Conservation (phyloP, 2,888 invertebrate species). For the Drosophila paramelanica region DNA sequence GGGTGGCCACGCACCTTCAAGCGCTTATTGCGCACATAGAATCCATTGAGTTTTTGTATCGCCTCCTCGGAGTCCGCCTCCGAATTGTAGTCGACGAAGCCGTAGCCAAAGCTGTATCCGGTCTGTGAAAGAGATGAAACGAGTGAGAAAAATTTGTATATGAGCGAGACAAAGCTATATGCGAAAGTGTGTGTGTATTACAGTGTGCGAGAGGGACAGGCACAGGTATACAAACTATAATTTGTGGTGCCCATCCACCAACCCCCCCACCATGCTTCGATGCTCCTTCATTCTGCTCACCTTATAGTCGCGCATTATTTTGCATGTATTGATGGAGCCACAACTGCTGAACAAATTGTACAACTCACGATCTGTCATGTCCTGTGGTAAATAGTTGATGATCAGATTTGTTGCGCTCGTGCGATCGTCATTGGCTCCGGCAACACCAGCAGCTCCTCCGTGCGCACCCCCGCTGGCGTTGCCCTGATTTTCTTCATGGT, state of each 20-base stretch:
- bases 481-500: not conserved
- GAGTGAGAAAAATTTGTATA: not conserved
- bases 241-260: not conserved
- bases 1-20: constrained; percentile 89
- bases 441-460: constrained; percentile 4
- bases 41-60: constrained; percentile 94
- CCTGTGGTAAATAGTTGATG: constrained; percentile 97
- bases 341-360: constrained; percentile 94
- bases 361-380: constrained; percentile 95
- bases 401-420: constrained; percentile 92
- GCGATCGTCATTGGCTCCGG: constrained; percentile 59
- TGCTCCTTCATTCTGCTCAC: constrained; percentile 83
- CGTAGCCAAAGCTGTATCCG: constrained; percentile 98
- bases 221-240: constrained; percentile 1
- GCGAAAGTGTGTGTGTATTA: constrained; percentile 20
- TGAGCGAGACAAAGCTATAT: constrained; percentile 12
- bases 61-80: constrained; percentile 94
- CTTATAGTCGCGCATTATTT: constrained; percentile 96
- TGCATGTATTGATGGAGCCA: constrained; percentile 94
- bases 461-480: constrained; percentile 2
- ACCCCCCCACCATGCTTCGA: not conserved
- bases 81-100: constrained; percentile 95
- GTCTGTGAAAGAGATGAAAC: constrained; percentile 86
- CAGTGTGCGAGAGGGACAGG: constrained; percentile 42
- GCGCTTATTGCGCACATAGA: constrained; percentile 94